Base-by-base conservation (phyloP, 2,888 invertebrate genomes). In the Scelioninae gen. 1 region DNA sequence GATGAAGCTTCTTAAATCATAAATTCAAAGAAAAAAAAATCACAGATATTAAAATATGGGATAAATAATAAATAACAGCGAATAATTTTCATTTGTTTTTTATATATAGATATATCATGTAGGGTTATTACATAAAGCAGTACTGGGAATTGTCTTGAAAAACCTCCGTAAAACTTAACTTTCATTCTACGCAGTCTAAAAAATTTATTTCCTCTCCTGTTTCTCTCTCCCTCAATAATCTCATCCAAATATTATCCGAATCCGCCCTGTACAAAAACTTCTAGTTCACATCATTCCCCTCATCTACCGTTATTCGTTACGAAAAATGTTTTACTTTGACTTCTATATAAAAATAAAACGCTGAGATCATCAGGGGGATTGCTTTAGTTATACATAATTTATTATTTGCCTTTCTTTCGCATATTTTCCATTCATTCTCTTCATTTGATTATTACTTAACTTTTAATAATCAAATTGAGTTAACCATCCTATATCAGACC, bases 311-410 rank as follows among this genome's bases (percentile, higher is more conserved):
- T 75, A 81, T 84, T 84, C 77, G 66, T 85, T 88, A 85, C 85
- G 85, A 87, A 87, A 87, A 88, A 85, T 87, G 88, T 87, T 87
- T 85, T 85, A 87, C 88, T 87, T 88, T 86, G 88, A 88, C 86
- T 87, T 89, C 88, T 90, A 89, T 91, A 90, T 88, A 92, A 92
- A 92, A 92, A 92, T 91, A 91, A 91, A 91, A 91, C 86, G 88
- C 88, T 88, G 89, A 89, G 89, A 90, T 90, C 89, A 88, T 88
- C 88, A 88, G 88, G 87, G 77, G 84, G 86, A 86, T 89, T 86
- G 87, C 86, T 87, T 84, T 88, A 88, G 74, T 87, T 88, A 86
- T 87, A 86, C 87, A 90, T 84, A 87, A 85, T 80, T 86, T 84
- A 76, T 71, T 74, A 65, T 78, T 85, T 85, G 40, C n/a, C 80